phyloP scores from a whole-genome alignment of 2,797 vertebrate genomes.

The Cyclopterus lumpus region DNA sequence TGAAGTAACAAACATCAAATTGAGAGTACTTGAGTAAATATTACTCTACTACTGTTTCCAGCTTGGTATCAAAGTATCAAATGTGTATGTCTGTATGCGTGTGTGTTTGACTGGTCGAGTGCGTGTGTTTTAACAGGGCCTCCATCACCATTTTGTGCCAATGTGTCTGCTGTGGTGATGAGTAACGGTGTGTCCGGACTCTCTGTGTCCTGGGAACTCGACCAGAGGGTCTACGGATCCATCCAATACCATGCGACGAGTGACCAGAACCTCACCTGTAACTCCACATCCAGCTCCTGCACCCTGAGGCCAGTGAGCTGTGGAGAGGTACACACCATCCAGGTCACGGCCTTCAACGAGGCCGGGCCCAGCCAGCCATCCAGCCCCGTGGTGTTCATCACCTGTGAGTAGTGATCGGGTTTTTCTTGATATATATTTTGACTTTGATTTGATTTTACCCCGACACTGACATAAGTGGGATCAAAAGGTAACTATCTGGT shows the following conservation, averaged over 20 bases:
- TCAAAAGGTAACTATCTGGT: not conserved
- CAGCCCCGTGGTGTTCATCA: conserved; percentile 75
- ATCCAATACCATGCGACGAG: conserved; percentile 80
- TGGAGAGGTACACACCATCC: conserved; percentile 81
- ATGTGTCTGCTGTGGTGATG: conserved; percentile 71
- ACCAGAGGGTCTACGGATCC: conserved; percentile 69
- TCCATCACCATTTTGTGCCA: conserved; percentile 76
- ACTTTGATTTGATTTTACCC: not conserved
- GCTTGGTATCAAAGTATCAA: not conserved
- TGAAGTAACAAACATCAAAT: not conserved
- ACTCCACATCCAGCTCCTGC: conserved; percentile 80
- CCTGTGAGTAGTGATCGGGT: conserved; percentile 79
- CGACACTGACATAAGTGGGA: not conserved
- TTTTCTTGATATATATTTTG: not conserved
- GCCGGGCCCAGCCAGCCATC: conserved; percentile 87
- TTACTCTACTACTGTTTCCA: not conserved
- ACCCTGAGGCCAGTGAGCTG: conserved; percentile 82
- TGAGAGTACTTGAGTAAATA: not conserved
- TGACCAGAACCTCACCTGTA: conserved; percentile 78
- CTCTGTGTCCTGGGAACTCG: conserved; percentile 82
- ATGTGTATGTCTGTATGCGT: not conserved
- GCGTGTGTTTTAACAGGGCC: conserved; percentile 82
- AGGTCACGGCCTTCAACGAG: conserved; percentile 84
- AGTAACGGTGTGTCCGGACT: conserved; percentile 64
- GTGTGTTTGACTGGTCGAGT: conserved; percentile 8